Evolutionary conservation across 2,113 vertebrate species (phyloP).

Genomic region (Ascaphus truei): DNA sequence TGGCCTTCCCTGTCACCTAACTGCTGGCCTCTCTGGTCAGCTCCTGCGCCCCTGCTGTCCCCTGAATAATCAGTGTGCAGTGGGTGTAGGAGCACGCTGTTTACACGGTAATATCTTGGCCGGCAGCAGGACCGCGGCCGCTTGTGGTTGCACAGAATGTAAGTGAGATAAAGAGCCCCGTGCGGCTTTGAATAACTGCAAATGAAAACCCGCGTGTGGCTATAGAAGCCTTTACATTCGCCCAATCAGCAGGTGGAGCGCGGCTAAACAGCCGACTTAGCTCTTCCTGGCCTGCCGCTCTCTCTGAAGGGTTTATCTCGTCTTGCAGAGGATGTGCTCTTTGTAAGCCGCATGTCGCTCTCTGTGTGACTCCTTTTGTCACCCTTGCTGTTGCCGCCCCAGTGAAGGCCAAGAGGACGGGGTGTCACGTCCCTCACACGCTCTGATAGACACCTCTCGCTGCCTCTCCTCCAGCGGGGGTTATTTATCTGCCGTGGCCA

Average conservation of each 20-base stretch:
- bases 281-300: conserved; percentile 10
- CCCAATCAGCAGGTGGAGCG: conserved; percentile 63
- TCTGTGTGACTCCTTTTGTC: conserved; percentile 55
- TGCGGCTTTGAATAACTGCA: conserved; percentile 58
- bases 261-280: conserved; percentile 56
- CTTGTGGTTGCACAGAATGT: conserved; percentile 59
- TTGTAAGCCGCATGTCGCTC: conserved; percentile 58
- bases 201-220: conserved; percentile 54
- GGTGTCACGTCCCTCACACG: conserved; percentile 44
- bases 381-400: conserved; percentile 49
- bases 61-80: background rate
- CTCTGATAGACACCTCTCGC: conserved; percentile 48
- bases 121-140: conserved; percentile 48
- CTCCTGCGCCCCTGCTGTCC: background rate
- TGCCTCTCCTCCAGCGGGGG: conserved; percentile 43
- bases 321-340: conserved; percentile 60
- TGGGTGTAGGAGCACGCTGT: conserved; percentile 52
- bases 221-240: conserved; percentile 56
- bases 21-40: background rate
- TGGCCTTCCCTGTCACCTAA: too few relatives aligned
- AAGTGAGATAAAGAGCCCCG: conserved; percentile 61
- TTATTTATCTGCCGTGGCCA: conserved; percentile 63
- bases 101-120: conserved; percentile 67
- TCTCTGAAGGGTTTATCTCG: conserved; percentile 59
- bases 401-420: conserved; percentile 36